Evolutionary conservation across 2,797 vertebrate genomes (phyloP), one percentile per base, ranked within the genome.

Genomic region (Rhynchonycteris naso): DNA sequence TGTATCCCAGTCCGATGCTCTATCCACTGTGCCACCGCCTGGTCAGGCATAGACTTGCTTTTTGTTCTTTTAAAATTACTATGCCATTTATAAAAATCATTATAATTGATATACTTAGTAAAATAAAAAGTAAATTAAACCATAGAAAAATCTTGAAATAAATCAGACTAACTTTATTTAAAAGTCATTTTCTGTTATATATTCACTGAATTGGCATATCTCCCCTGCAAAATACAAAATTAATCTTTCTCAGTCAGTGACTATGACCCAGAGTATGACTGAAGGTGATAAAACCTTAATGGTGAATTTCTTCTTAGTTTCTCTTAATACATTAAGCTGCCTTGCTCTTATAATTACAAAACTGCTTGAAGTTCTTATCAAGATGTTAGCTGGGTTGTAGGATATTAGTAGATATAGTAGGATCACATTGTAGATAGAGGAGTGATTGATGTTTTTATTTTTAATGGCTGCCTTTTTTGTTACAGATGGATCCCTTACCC

Each of bases 401-500:
- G 33, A 59, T 85, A 15, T 66, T 79, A 81, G 38, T 87, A 52
- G 24, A 50, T 35, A 56, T 22, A 71, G 13, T 82, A 84, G 50
- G 21, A 19, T 35, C 38, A 84, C 92, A 54, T 26, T 47, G 18
- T 66, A 43, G 72, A 33, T 35, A 68, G 59, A 68, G 68, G 52
- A 47, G 61, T 74, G 19, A 43, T 58, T 1, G 3, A 35, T 91
- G 52, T 9, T 47, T 56, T 22, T 83, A 13, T 61, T 80, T 74
- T 50, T 68, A 74, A 58, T 16, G 4, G 54, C 16, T 82, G n/a
- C 28, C 19, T 83, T 95, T 95, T 66, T 85, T 66, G 91, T 81
- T 95, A 13, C 80, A 97, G 93, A 87, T 92, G 26, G 88, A 89
- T 75, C 12, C 75, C 11, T 54, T 95, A 35, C 59, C 63, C 50